These are phyloP conservation scores for Nymphicus hollandicus DNA, from an alignment of 2,113 vertebrate species.

Conservation along the genomic window DNA sequence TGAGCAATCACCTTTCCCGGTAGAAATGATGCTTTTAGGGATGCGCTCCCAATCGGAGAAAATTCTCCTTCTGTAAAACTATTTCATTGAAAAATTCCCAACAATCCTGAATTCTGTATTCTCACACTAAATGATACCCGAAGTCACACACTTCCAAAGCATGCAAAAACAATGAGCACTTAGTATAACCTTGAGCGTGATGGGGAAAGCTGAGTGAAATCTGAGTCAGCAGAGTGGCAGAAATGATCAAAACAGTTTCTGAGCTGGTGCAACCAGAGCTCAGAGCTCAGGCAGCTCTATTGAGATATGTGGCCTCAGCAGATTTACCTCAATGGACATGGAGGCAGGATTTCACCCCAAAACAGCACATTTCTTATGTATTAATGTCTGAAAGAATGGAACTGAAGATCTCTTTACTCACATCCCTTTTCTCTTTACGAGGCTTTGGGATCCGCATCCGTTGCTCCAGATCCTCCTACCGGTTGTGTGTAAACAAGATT, in stretches of 20 bases:
- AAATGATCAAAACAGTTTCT: neutral
- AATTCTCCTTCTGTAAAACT: neutral
- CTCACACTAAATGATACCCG: neutral
- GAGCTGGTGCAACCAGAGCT: neutral
- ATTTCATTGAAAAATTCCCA: neutral
- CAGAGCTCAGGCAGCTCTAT: neutral
- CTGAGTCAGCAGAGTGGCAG: neutral
- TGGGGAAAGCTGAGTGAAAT: neutral
- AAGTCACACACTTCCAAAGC: neutral
- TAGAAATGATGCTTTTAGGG: neutral
- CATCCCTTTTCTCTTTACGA: neutral
- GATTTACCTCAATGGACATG: neutral
- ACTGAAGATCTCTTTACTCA: neutral
- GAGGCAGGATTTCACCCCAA: neutral
- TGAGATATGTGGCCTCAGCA: neutral
- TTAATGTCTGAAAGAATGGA: neutral
- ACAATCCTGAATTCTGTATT: neutral
- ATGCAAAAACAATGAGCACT: neutral
- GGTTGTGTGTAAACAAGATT: neutral
- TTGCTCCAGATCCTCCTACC: neutral
- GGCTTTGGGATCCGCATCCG: neutral
- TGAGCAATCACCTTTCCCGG: neutral
- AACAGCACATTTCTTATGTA: neutral
- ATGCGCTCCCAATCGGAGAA: neutral
- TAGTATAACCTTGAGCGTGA: neutral